Conservation (phyloP, 2,888 invertebrate genomes). For the Ormyrus pomaceus region DNA sequence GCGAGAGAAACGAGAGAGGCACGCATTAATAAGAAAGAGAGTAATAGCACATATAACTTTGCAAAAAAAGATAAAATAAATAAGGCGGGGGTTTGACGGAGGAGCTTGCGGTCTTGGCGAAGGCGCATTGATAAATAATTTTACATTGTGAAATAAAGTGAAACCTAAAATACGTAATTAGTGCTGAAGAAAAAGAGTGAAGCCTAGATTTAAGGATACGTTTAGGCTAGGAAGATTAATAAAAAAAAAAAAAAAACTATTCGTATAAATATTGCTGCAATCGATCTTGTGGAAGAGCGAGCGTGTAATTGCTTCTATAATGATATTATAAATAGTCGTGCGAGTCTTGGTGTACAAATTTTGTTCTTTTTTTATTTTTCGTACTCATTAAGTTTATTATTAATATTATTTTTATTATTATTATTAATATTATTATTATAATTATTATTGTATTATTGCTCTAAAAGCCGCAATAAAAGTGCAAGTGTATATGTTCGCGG, state of each 20-base stretch:
- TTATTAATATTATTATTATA: constrained; percentile 50
- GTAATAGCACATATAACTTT: too few species aligned
- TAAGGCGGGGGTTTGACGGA: constrained; percentile 7
- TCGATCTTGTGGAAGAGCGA: constrained; percentile 50
- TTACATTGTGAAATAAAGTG: constrained; percentile 53
- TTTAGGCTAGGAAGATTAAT: constrained; percentile 47
- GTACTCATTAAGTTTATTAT: constrained; percentile 58
- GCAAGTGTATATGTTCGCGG: constrained; percentile 61
- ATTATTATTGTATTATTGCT: constrained; percentile 62
- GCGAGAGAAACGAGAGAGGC: constrained; percentile 15
- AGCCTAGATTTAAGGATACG: constrained; percentile 48
- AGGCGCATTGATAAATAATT: constrained; percentile 29
- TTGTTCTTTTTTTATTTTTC: constrained; percentile 58
- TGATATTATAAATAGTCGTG: constrained; percentile 61
- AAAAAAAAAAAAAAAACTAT: constrained; percentile 16
- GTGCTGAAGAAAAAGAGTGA: constrained; percentile 51
- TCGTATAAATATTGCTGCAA: constrained; percentile 51
- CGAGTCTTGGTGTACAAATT: constrained; percentile 65
- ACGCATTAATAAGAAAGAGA: too few species aligned
- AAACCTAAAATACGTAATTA: constrained; percentile 58
- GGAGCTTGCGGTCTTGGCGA: constrained; percentile 46
- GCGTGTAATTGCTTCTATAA: constrained; percentile 49
- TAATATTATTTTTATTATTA: constrained; percentile 56
- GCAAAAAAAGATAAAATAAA: constrained; percentile 10
- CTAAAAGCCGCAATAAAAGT: constrained; percentile 65